Evolutionary conservation across 1,140 invertebrate species (phyloP).

Genomic region (Eupeodes corollae): DNA sequence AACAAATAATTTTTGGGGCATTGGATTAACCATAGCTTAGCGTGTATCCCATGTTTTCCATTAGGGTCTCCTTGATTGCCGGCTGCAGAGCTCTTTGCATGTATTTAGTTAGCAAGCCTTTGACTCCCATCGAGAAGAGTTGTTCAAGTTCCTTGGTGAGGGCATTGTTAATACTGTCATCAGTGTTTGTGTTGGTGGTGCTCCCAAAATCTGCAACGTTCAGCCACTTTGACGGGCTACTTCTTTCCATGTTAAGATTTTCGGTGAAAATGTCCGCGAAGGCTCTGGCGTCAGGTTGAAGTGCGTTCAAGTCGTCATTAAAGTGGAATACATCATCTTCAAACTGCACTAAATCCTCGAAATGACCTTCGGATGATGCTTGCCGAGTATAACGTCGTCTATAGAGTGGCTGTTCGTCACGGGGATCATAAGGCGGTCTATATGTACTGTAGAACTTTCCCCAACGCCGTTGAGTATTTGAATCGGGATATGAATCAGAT

Average conservation of each 20-base stretch:
- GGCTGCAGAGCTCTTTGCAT: conserved; percentile 72
- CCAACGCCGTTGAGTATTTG: conserved; percentile 9
- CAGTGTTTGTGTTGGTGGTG: conserved; percentile 5
- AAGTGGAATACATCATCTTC: conserved; percentile 31
- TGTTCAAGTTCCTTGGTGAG: conserved; percentile 70
- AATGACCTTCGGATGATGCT: background rate
- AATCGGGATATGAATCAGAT: conserved; percentile 8
- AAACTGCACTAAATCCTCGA: conserved; percentile 32
- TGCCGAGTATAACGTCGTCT: background rate
- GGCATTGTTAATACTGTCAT: conserved; percentile 43
- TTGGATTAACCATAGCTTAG: conserved; percentile 57
- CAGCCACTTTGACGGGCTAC: too few relatives aligned
- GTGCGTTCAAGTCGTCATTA: conserved; percentile 25
- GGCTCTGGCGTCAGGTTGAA: conserved; percentile 30
- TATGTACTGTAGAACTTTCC: conserved; percentile 15
- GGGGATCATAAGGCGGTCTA: conserved; percentile 18
- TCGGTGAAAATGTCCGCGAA: conserved; percentile 26
- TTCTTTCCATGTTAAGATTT: background rate
- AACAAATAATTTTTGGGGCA: too few relatives aligned
- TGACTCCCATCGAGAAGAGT: conserved; percentile 64
- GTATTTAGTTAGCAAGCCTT: conserved; percentile 65
- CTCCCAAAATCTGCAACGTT: background rate
- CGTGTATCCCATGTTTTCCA: conserved; percentile 75
- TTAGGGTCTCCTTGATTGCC: conserved; percentile 70
- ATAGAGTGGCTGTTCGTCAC: background rate